A percentile compares a stretch with the other conserved stretches of the same genome.
These are phyloP conservation scores for Melitaea athalia DNA, from an alignment of 2,888 invertebrate species.

Conservation along the genomic window DNA sequence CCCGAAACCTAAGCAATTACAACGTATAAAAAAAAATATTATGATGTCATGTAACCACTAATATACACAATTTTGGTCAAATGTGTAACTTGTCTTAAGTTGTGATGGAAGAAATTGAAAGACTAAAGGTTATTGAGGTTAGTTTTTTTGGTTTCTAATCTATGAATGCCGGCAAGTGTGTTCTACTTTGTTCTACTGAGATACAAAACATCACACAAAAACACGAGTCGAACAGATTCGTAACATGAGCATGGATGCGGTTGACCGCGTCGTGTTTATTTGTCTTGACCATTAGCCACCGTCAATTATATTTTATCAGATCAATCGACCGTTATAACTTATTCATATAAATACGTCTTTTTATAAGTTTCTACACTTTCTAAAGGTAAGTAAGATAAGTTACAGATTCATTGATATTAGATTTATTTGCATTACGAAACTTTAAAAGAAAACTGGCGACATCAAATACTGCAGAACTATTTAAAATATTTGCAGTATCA, in stretches of 20 bases:
- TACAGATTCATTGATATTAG: background rate
- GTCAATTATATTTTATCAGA: constrained; percentile 45
- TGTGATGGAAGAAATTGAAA: constrained; percentile 4
- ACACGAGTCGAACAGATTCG: constrained; percentile 41
- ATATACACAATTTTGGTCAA: too few relatives aligned
- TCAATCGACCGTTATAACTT: constrained; percentile 25
- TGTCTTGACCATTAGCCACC: constrained; percentile 52
- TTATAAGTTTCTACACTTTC: background rate
- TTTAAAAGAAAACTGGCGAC: background rate
- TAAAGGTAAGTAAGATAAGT: background rate
- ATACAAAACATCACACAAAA: constrained; percentile 48
- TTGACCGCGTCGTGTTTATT: constrained; percentile 47
- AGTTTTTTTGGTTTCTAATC: constrained; percentile 29
- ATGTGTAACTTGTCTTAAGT: background rate
- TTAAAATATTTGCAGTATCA: too few relatives aligned
- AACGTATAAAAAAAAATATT: too few relatives aligned
- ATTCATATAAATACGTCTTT: background rate
- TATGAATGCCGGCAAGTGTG: constrained; percentile 24
- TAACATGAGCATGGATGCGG: constrained; percentile 45
- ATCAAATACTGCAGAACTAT: background rate
- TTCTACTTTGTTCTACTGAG: constrained; percentile 31
- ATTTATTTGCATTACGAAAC: background rate
- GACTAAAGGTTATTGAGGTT: constrained; percentile 26
- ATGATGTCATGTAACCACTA: too few relatives aligned
- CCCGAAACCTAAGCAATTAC: too few relatives aligned